Conservation (phyloP, 2,888 invertebrate species). For the Orthosia gothica region DNA sequence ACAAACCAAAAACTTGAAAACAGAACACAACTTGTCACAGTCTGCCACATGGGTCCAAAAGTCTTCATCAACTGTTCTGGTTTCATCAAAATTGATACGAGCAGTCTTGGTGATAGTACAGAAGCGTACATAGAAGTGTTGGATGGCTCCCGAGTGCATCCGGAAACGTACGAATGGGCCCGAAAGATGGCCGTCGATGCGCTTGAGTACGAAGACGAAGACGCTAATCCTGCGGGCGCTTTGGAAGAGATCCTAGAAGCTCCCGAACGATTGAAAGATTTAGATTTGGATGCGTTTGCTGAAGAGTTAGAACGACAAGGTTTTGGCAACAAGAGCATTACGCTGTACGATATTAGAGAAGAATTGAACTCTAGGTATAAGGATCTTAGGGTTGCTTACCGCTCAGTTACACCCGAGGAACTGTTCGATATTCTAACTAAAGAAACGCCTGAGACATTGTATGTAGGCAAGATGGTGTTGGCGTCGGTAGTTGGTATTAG, state of each 20-base stretch:
- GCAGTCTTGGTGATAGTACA: conserved; percentile 98
- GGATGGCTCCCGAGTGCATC: conserved; percentile 99
- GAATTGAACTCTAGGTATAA: conserved; percentile 98
- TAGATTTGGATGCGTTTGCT: conserved; percentile 99
- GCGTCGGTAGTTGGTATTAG: conserved; percentile 96
- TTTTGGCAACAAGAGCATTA: conserved; percentile 97
- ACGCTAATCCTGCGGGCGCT: conserved; percentile 98
- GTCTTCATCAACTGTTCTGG: conserved; percentile 99
- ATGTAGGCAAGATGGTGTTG: conserved; percentile 96
- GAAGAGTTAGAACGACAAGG: conserved; percentile 98
- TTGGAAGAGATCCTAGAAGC: conserved; percentile 99
- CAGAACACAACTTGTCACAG: conserved; percentile 98
- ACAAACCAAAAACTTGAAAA: conserved; percentile 98
- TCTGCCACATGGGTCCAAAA: conserved; percentile 99
- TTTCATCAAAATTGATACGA: conserved; percentile 99
- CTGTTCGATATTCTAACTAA: conserved; percentile 98
- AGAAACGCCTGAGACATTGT: conserved; percentile 98
- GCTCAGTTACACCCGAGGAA: conserved; percentile 96
- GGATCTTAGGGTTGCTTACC: conserved; percentile 95
- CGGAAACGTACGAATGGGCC: conserved; percentile 99
- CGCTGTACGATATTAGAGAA: conserved; percentile 98
- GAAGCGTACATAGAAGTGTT: conserved; percentile 99
- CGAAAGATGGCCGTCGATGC: conserved; percentile 99
- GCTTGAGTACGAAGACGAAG: conserved; percentile 99
- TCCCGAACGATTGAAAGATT: conserved; percentile 98